These are phyloP conservation scores for Clunio marinus DNA, from an alignment of 2,888 invertebrate genomes.

Conservation along the genomic window DNA sequence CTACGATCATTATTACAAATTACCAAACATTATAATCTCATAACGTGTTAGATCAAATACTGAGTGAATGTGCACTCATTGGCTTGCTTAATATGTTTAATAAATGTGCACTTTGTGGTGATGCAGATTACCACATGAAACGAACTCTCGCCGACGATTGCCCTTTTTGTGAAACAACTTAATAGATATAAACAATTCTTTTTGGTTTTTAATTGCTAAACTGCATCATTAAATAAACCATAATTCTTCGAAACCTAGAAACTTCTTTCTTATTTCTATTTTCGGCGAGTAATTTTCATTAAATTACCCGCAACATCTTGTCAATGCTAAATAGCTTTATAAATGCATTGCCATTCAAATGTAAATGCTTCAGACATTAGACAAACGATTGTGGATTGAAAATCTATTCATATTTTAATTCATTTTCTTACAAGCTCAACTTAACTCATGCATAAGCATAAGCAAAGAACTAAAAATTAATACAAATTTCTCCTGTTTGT, in stretches of 20 bases:
- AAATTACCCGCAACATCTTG: conserved; percentile 6
- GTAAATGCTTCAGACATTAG: conserved; percentile 7
- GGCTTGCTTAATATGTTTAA: conserved; percentile 15
- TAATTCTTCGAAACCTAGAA: not conserved
- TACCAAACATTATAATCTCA: conserved; percentile 35
- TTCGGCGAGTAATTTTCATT: conserved; percentile 6
- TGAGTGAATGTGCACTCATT: not conserved
- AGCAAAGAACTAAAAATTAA: not conserved
- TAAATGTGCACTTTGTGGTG: conserved; percentile 21
- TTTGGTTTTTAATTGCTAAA: not conserved
- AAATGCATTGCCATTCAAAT: not conserved
- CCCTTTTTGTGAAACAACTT: conserved; percentile 8
- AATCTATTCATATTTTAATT: conserved; percentile 16
- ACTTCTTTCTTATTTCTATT: not conserved
- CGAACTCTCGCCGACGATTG: not conserved
- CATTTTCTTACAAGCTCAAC: too few relatives aligned
- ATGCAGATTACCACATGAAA: conserved; percentile 15
- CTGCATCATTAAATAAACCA: conserved; percentile 5
- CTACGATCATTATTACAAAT: conserved; percentile 32
- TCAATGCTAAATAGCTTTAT: conserved; percentile 23
- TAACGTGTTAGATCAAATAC: conserved; percentile 11
- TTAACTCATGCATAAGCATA: conserved; percentile 16
- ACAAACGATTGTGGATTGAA: not conserved
- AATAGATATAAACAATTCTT: not conserved
- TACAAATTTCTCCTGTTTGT: conserved; percentile 35